Conservation (phyloP, 1,140 invertebrate species). For the Thaumatotibia leucotreta region DNA sequence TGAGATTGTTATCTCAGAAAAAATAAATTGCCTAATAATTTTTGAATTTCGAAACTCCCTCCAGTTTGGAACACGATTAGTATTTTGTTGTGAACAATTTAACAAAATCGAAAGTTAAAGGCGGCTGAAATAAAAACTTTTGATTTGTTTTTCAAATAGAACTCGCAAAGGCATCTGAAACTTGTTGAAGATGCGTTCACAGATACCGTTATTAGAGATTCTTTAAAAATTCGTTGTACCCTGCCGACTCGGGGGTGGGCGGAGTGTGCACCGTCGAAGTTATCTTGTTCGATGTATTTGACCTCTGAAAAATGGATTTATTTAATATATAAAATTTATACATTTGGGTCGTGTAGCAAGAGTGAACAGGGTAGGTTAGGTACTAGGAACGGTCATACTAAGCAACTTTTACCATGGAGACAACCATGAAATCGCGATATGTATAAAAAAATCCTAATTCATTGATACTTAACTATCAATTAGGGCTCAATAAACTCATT, state of each 20-base stretch:
- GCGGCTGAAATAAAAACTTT: not conserved
- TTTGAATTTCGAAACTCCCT: not conserved
- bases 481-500: too few relatives aligned
- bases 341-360: too few relatives aligned
- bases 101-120: not conserved
- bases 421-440: too few relatives aligned
- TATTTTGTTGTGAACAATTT: not conserved
- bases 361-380: too few relatives aligned
- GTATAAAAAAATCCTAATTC: too few relatives aligned
- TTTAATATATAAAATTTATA: too few relatives aligned
- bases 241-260: constrained; percentile 58
- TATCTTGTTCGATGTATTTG: constrained; percentile 59
- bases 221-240: constrained; percentile 71
- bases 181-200: constrained; percentile 24
- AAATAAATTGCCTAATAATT: not conserved
- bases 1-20: too few relatives aligned
- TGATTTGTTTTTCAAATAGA: constrained; percentile 6
- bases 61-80: not conserved
- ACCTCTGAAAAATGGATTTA: constrained; percentile 59
- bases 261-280: constrained; percentile 62
- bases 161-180: constrained; percentile 33
- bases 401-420: too few relatives aligned
- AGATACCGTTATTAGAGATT: constrained; percentile 55
- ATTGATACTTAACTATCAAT: too few relatives aligned
- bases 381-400: too few relatives aligned